phyloP scores from a whole-genome alignment of 2,888 invertebrate species.

The Oscheius sp. region DNA sequence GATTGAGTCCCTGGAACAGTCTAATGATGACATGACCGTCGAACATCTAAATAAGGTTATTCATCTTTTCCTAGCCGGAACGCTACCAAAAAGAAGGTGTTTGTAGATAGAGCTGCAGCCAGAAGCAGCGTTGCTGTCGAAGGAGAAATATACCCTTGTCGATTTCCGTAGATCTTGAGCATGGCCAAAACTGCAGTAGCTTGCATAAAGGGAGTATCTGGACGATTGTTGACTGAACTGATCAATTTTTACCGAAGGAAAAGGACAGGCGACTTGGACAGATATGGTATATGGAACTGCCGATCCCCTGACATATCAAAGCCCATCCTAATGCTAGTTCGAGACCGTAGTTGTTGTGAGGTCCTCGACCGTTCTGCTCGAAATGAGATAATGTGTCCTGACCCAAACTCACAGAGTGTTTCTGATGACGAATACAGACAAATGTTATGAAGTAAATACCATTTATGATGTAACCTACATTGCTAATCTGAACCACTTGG shows the following conservation, averaged over 20 bases:
- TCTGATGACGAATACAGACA: constrained; percentile 2
- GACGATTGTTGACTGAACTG: constrained; percentile 63
- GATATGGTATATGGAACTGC: constrained; percentile 90
- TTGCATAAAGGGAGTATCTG: constrained; percentile 93
- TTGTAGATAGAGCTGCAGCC: neutral
- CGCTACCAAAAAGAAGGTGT: constrained; percentile 1
- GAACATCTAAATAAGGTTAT: neutral
- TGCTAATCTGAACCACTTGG: constrained; percentile 3
- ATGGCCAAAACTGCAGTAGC: constrained; percentile 87
- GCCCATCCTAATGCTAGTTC: constrained; percentile 89
- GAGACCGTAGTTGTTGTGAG: constrained; percentile 85
- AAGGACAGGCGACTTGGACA: constrained; percentile 90
- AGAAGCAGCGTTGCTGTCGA: neutral
- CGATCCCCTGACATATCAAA: constrained; percentile 87
- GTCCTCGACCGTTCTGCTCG: constrained; percentile 76
- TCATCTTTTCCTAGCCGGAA: neutral
- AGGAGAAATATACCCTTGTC: constrained; percentile 77
- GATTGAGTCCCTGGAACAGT: neutral
- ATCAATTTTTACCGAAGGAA: constrained; percentile 83
- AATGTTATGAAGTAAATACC: neutral
- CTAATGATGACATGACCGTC: neutral
- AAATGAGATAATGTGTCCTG: constrained; percentile 14
- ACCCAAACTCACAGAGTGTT: neutral
- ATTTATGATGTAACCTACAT: constrained; percentile 24
- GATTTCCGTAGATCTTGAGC: constrained; percentile 87